Conservation (phyloP, 2,113 vertebrate species). For the Gorilla gorilla region DNA sequence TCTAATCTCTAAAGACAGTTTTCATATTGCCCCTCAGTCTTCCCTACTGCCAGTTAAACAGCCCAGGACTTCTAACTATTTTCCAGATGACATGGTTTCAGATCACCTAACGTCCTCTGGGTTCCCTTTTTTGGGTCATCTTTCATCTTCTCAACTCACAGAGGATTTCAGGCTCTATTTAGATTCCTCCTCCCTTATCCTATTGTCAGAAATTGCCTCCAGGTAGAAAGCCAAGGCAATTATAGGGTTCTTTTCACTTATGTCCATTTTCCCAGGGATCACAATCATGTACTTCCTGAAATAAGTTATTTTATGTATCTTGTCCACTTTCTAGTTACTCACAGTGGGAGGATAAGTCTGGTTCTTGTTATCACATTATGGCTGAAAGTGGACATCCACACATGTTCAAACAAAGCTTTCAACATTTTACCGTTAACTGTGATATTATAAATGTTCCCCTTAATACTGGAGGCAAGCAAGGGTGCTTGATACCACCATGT, state of each 20-base stretch:
- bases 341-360: not conserved
- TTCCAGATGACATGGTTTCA: not conserved
- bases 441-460: not conserved
- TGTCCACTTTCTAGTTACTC: not conserved
- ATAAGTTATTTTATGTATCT: not conserved
- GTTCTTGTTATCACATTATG: not conserved
- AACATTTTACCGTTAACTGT: not conserved
- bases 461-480: not conserved
- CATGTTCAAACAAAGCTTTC: not conserved
- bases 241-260: not conserved
- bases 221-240: not conserved
- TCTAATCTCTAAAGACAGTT: not conserved
- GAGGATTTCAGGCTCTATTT: not conserved
- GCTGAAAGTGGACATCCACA: not conserved
- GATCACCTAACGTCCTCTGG: not conserved
- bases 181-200: not conserved
- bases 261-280: not conserved
- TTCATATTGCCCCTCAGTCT: not conserved
- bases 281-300: not conserved
- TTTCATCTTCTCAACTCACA: not conserved
- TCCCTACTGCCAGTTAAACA: not conserved
- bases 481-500: not conserved
- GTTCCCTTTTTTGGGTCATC: not conserved
- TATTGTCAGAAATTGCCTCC: not conserved
- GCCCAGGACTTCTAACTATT: not conserved